A percentile compares a stretch with the other conserved stretches of the same genome.
These are phyloP conservation scores for Spea bombifrons DNA, from an alignment of 2,113 vertebrate genomes.

Conservation along the genomic window DNA sequence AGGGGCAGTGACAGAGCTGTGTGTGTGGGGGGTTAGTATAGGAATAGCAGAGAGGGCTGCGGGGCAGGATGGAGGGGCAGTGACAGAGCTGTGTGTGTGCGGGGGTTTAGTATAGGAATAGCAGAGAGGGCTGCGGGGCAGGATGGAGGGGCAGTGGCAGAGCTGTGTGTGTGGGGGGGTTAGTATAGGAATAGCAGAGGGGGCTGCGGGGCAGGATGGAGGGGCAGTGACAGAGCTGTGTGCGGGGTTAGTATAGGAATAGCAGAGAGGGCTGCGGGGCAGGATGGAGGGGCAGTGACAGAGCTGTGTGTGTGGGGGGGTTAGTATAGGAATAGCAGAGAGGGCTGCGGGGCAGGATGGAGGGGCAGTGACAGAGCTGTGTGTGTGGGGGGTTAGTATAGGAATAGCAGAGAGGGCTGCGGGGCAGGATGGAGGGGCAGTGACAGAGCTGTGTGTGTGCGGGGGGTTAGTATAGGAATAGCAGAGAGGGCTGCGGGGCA, in stretches of 20 bases:
- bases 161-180: constrained; percentile 3
- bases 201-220: constrained; percentile 9
- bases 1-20: constrained; percentile 9
- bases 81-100: constrained; percentile 13
- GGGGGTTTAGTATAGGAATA: constrained; percentile 1
- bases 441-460: constrained; percentile 4
- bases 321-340: constrained; percentile 2
- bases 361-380: background rate
- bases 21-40: constrained; percentile 4
- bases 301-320: constrained; percentile 6
- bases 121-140: background rate
- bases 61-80: constrained; percentile 6
- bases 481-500: no score
- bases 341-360: background rate
- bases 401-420: background rate
- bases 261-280: background rate
- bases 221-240: constrained; percentile 10
- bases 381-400: background rate
- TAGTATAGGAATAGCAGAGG: constrained; percentile 6
- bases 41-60: constrained; percentile 9
- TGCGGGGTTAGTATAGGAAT: constrained; percentile 4
- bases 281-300: background rate
- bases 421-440: constrained; percentile 1
- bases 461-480: no score
- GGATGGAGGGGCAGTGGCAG: background rate